Conservation (phyloP, 2,888 invertebrate genomes). For the Xanthostigma xanthostigma region DNA sequence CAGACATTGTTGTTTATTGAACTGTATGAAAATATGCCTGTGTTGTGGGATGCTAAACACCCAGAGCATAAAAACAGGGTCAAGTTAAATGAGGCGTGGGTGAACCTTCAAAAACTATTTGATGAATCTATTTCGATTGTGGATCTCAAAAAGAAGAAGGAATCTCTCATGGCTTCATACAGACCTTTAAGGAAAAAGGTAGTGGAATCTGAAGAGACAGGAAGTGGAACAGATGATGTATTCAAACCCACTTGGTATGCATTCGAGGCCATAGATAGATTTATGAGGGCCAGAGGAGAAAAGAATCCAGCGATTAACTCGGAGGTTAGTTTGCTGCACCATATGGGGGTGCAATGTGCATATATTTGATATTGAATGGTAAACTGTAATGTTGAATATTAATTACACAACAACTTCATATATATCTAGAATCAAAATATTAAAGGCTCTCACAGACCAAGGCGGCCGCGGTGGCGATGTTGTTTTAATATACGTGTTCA, state of each 20-base stretch:
- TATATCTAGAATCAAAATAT: too few species aligned
- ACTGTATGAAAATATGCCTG: constrained; percentile 27
- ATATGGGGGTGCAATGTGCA: too few species aligned
- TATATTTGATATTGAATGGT: too few species aligned
- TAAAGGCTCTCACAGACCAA: too few species aligned
- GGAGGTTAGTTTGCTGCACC: too few species aligned
- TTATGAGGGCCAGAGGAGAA: constrained; percentile 18
- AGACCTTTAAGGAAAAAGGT: constrained; percentile 27
- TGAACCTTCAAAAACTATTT: constrained; percentile 26
- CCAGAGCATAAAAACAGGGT: constrained; percentile 27
- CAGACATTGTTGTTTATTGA: constrained; percentile 29
- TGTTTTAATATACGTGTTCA: too few species aligned
- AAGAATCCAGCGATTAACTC: too few species aligned
- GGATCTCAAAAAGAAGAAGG: constrained; percentile 33
- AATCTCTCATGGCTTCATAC: constrained; percentile 32
- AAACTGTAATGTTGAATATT: too few species aligned
- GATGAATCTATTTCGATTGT: constrained; percentile 24
- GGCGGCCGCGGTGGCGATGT: too few species aligned
- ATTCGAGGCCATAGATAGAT: constrained; percentile 30
- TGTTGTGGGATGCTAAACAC: constrained; percentile 32
- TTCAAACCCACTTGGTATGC: constrained; percentile 32
- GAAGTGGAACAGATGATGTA: constrained; percentile 8
- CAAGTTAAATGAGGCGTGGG: constrained; percentile 29
- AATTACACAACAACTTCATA: too few species aligned
- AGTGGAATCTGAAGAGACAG: constrained; percentile 15